phyloP scores from a whole-genome alignment of 1,140 invertebrate genomes.

The Anoplophora glabripennis region DNA sequence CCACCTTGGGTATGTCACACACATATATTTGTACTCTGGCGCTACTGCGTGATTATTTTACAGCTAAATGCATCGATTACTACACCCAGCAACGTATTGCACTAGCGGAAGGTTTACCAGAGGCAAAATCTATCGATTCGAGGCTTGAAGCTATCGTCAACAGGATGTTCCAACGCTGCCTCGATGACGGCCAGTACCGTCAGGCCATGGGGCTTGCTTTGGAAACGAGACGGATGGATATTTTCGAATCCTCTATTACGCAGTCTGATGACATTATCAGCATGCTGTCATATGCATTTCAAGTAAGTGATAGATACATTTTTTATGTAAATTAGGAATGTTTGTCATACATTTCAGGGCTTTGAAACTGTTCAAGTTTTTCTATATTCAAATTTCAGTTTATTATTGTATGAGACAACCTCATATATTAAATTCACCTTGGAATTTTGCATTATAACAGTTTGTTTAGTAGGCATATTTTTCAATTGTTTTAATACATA shows the following conservation, averaged over 20 bases:
- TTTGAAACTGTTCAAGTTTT: too few relatives aligned
- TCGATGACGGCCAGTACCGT: constrained; percentile 90
- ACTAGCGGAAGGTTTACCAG: constrained; percentile 60
- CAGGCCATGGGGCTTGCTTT: constrained; percentile 92
- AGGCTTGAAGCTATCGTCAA: constrained; percentile 93
- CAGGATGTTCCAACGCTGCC: constrained; percentile 93
- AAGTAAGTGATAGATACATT: constrained; percentile 29
- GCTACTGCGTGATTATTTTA: constrained; percentile 24
- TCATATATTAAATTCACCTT: too few relatives aligned
- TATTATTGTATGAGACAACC: too few relatives aligned
- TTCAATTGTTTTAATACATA: not conserved
- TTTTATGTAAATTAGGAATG: too few relatives aligned
- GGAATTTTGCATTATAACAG: too few relatives aligned
- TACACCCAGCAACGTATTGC: constrained; percentile 85
- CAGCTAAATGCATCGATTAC: constrained; percentile 91
- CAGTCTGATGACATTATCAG: constrained; percentile 85
- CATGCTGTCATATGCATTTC: constrained; percentile 91
- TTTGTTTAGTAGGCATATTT: not conserved
- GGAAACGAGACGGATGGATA: constrained; percentile 94
- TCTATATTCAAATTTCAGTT: too few relatives aligned
- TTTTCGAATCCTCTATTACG: constrained; percentile 88
- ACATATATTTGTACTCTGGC: not conserved
- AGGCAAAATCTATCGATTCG: constrained; percentile 75
- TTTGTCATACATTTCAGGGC: too few relatives aligned
- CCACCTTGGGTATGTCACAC: constrained; percentile 71